These are phyloP conservation scores for Antrozous pallidus DNA, from an alignment of 2,797 vertebrate species.

Conservation along the genomic window DNA sequence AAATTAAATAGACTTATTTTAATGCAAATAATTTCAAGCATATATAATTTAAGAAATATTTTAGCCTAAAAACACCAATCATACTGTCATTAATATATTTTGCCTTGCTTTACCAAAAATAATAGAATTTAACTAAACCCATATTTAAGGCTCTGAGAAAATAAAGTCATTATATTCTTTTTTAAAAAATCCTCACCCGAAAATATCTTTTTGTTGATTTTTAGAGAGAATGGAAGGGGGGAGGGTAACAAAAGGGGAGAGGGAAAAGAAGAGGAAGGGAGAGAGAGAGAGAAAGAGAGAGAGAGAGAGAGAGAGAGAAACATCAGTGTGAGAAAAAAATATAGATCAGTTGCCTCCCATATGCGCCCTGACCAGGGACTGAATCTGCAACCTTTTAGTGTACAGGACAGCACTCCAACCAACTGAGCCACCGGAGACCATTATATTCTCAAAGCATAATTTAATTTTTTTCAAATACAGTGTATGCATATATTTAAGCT, in stretches of 20 bases:
- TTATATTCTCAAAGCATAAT: neutral
- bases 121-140: neutral
- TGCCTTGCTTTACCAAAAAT: neutral
- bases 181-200: neutral
- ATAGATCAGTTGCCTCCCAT: neutral
- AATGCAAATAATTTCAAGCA: neutral
- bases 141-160: neutral
- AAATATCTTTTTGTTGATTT: neutral
- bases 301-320: neutral
- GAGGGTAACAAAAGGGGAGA: accelerated
- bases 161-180: neutral
- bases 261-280: no score
- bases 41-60: neutral
- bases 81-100: neutral
- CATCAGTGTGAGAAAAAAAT: neutral
- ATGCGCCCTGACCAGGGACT: neutral
- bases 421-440: neutral
- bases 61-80: neutral
- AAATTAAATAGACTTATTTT: neutral
- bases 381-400: neutral
- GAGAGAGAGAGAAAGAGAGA: no score
- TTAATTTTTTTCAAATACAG: neutral
- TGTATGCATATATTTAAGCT: neutral
- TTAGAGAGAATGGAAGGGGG: neutral
- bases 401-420: neutral